Evolutionary conservation across 2,797 vertebrate genomes (phyloP).

Genomic region (Sphaeramia orbicularis): DNA sequence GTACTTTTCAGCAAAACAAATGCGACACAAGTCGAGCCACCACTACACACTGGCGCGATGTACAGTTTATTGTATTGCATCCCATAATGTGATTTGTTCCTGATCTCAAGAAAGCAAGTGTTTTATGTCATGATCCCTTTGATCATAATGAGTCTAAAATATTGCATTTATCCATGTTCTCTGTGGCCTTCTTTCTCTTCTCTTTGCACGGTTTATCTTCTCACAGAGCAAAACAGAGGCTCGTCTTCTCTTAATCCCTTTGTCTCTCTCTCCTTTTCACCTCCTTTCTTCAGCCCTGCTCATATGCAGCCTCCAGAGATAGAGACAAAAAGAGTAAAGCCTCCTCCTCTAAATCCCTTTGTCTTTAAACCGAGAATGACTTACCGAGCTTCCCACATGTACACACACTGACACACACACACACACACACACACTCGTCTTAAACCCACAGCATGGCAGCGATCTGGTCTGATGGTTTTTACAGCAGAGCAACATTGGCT

Average conservation of each 20-base stretch:
- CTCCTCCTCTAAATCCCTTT: conserved; percentile 59
- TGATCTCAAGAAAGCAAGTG: conserved; percentile 8
- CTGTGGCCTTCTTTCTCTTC: background rate
- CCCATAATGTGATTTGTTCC: background rate
- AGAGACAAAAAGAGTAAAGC: conserved; percentile 45
- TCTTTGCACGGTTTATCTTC: conserved; percentile 32
- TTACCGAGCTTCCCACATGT: conserved; percentile 43
- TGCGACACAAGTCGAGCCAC: background rate
- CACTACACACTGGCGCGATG: background rate
- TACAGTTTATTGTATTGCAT: background rate
- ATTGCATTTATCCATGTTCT: conserved; percentile 18
- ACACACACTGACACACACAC: conserved; percentile 20
- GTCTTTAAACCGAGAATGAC: conserved; percentile 57
- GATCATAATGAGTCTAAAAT: conserved; percentile 10
- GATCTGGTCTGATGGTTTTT: conserved; percentile 37
- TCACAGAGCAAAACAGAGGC: conserved; percentile 27
- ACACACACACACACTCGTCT: conserved; percentile 13
- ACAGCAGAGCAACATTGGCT: conserved; percentile 17
- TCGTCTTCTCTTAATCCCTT: conserved; percentile 49
- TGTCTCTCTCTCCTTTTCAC: conserved; percentile 48
- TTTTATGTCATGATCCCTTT: conserved; percentile 12
- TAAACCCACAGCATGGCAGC: conserved; percentile 13
- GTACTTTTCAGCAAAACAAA: background rate
- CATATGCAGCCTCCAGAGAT: conserved; percentile 46
- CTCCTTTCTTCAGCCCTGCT: conserved; percentile 40